phyloP scores from a whole-genome alignment of 92 coral and sea anemone species.

The Paragorgia papillata region DNA sequence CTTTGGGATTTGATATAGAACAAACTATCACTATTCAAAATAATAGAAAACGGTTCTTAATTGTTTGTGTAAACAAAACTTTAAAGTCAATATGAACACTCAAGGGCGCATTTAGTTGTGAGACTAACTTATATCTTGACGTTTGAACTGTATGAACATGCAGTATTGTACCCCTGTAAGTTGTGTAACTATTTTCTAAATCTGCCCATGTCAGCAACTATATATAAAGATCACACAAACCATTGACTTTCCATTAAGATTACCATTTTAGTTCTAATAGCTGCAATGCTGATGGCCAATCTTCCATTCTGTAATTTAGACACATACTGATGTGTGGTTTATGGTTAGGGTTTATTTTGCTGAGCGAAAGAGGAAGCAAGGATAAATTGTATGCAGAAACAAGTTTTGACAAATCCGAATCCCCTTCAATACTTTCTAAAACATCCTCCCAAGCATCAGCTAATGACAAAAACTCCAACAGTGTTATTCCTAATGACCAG shows the following conservation, averaged over 20 bases:
- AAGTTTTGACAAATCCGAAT: slow-evolving; percentile 6
- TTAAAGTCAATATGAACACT: too few relatives aligned
- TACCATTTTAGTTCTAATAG: background rate
- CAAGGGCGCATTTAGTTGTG: too few relatives aligned
- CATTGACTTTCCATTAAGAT: background rate
- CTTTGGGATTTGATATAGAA: too few relatives aligned
- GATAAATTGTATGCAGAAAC: slow-evolving; percentile 3
- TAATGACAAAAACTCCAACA: slow-evolving; percentile 49
- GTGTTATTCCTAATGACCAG: slow-evolving; percentile 62
- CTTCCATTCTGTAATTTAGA: slow-evolving; percentile 13
- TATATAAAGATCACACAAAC: too few relatives aligned
- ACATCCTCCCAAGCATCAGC: slow-evolving; percentile 46
- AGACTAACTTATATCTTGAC: too few relatives aligned
- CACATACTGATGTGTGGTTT: slow-evolving; percentile 17
- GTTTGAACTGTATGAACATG: too few relatives aligned
- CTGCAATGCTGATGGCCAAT: slow-evolving; percentile 13
- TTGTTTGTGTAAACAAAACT: too few relatives aligned
- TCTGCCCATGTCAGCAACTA: too few relatives aligned
- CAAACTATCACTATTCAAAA: too few relatives aligned
- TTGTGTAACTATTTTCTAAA: too few relatives aligned
- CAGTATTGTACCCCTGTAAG: too few relatives aligned
- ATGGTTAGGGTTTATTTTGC: slow-evolving; percentile 1
- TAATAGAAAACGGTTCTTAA: too few relatives aligned
- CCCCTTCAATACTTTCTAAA: slow-evolving; percentile 1
- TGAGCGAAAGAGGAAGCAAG: slow-evolving; percentile 7